Conservation (phyloP, 2,888 invertebrate species). For the Lochmaea crataegi region DNA sequence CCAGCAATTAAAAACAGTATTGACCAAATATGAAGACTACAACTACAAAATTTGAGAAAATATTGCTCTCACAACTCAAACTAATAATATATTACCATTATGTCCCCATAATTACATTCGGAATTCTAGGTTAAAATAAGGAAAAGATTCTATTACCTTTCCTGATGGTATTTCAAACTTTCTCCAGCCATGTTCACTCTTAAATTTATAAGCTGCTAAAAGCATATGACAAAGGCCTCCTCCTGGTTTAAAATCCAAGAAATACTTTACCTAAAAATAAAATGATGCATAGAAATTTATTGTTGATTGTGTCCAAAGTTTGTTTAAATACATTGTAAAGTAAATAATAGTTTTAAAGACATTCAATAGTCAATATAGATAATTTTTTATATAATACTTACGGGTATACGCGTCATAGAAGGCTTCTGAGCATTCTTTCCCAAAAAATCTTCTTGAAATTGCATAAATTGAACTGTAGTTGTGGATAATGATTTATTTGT, state of each 20-base stretch:
- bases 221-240: constrained; percentile 94
- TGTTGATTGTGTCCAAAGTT: no score
- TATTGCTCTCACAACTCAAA: no score
- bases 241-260: constrained; percentile 94
- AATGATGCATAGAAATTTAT: no score
- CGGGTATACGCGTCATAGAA: constrained; percentile 87
- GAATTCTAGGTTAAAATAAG: not conserved
- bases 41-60: no score
- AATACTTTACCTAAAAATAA: constrained; percentile 84
- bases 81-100: not conserved
- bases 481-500: constrained; percentile 91
- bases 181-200: constrained; percentile 95
- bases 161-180: constrained; percentile 92
- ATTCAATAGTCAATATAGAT: constrained; percentile 1
- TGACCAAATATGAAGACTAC: no score
- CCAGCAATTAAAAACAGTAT: no score
- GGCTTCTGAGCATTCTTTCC: constrained; percentile 94
- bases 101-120: not conserved
- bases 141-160: constrained; percentile 70
- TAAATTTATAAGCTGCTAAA: constrained; percentile 93
- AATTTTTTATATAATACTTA: constrained; percentile 60
- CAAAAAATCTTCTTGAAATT: constrained; percentile 96
- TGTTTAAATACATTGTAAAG: not conserved
- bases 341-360: constrained; percentile 1
- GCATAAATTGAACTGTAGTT: constrained; percentile 88